These are phyloP conservation scores for Gasteruption jaculator DNA, from an alignment of 2,888 invertebrate genomes.

Conservation along the genomic window DNA sequence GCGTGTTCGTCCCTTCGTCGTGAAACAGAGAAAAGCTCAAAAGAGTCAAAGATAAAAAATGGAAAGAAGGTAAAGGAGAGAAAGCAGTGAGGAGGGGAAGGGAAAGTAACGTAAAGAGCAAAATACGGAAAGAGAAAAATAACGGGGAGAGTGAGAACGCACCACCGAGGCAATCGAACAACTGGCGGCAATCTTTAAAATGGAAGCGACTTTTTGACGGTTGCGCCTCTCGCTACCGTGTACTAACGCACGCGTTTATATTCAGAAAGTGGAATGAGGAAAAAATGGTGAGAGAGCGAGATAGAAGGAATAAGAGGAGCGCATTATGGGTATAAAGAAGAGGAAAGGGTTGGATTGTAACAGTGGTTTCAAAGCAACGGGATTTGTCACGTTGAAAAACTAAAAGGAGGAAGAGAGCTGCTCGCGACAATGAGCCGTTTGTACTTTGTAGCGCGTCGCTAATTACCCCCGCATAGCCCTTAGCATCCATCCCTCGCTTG, in stretches of 20 bases:
- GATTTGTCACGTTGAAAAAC: slow-evolving; percentile 33
- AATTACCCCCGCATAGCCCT: slow-evolving; percentile 34
- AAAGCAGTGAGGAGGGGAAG: slow-evolving; percentile 11
- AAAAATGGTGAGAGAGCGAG: slow-evolving; percentile 3
- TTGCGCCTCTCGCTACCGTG: slow-evolving; percentile 9
- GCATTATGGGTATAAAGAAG: too few relatives aligned
- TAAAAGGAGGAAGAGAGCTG: slow-evolving; percentile 17
- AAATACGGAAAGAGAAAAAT: slow-evolving; percentile 8
- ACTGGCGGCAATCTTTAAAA: slow-evolving; percentile 25
- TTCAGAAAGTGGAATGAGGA: slow-evolving; percentile 12
- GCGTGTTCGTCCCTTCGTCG: slow-evolving; percentile 8
- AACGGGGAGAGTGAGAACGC: slow-evolving; percentile 12
- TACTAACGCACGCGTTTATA: slow-evolving; percentile 1
- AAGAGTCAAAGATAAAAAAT: neutral
- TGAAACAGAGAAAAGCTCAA: slow-evolving; percentile 16
- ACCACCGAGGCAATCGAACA: slow-evolving; percentile 23
- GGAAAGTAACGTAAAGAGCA: slow-evolving; percentile 8
- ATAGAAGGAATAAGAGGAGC: slow-evolving; percentile 4
- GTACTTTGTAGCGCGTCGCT: slow-evolving; percentile 36
- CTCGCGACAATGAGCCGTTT: slow-evolving; percentile 31
- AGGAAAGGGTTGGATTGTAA: slow-evolving; percentile 19
- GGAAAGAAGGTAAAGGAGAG: neutral
- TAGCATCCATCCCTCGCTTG: slow-evolving; percentile 21
- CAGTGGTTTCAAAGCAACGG: slow-evolving; percentile 28
- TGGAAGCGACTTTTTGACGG: slow-evolving; percentile 24